Evolutionary conservation across 2,797 vertebrate species (phyloP).

Genomic region (Poecile montanus): DNA sequence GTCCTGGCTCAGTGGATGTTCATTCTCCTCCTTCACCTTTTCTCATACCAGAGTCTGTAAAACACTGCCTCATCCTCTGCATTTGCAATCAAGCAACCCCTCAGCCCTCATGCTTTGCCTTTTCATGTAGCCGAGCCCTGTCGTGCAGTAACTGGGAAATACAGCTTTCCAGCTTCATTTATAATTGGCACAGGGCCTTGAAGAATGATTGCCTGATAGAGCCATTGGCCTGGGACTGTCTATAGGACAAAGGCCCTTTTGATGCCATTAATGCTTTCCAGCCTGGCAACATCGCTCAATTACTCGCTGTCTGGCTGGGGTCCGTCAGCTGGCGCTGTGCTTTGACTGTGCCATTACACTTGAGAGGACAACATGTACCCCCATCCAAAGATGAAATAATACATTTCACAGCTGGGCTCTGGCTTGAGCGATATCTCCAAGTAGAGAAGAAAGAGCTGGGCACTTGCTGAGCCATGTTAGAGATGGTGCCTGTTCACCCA

Average conservation of each 20-base stretch:
- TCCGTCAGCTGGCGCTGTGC: fast-evolving
- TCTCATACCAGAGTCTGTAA: neutral
- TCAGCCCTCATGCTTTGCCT: neutral
- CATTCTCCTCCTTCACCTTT: neutral
- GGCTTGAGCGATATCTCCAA: neutral
- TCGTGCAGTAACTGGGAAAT: neutral
- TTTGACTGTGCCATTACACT: neutral
- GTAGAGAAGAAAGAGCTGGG: neutral
- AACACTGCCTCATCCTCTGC: neutral
- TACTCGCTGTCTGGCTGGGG: neutral
- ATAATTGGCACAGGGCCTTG: neutral
- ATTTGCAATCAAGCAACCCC: neutral
- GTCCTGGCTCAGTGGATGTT: neutral
- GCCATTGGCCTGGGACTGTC: neutral
- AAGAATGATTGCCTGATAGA: neutral
- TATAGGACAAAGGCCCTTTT: constrained; percentile 14
- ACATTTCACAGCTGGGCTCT: neutral
- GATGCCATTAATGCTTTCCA: neutral
- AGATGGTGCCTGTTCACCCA: neutral
- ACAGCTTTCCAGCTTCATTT: neutral
- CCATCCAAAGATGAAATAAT: neutral
- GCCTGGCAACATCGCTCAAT: neutral
- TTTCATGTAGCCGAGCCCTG: neutral
- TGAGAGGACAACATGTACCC: neutral
- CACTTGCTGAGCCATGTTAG: neutral